Conservation (phyloP, 2,888 invertebrate species). For the Lasiommata megera region DNA sequence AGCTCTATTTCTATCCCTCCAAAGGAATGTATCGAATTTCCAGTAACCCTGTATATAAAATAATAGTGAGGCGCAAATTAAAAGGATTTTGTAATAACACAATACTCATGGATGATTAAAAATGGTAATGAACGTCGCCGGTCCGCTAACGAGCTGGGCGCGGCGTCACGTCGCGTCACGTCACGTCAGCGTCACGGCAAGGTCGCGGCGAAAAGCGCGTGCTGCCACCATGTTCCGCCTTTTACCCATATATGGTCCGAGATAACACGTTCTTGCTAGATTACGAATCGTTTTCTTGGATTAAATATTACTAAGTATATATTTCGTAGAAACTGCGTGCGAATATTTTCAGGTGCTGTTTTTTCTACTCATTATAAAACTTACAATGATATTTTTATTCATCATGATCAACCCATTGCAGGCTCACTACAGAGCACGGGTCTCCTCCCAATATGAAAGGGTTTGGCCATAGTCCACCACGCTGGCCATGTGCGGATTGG, state of each 20-base stretch:
- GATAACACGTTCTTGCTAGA: conserved; percentile 23
- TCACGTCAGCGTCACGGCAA: conserved; percentile 14
- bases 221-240: conserved; percentile 17
- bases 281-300: conserved; percentile 15
- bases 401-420: too few relatives aligned
- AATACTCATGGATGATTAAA: conserved; percentile 7
- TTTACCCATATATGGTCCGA: conserved; percentile 20
- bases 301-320: background rate
- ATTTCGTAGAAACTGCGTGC: background rate
- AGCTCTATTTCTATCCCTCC: too few relatives aligned
- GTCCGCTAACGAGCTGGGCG: background rate
- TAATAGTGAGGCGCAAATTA: too few relatives aligned
- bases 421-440: too few relatives aligned
- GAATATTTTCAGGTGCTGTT: background rate
- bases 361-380: too few relatives aligned
- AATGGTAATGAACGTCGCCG: conserved; percentile 2
- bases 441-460: too few relatives aligned
- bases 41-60: too few relatives aligned
- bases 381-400: too few relatives aligned
- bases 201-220: conserved; percentile 5
- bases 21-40: too few relatives aligned
- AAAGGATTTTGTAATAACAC: background rate
- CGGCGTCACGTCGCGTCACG: background rate
- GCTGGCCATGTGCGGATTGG: too few relatives aligned
- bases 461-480: too few relatives aligned